phyloP scores from a whole-genome alignment of 2,113 vertebrate species.

The Hemiscyllium ocellatum region DNA sequence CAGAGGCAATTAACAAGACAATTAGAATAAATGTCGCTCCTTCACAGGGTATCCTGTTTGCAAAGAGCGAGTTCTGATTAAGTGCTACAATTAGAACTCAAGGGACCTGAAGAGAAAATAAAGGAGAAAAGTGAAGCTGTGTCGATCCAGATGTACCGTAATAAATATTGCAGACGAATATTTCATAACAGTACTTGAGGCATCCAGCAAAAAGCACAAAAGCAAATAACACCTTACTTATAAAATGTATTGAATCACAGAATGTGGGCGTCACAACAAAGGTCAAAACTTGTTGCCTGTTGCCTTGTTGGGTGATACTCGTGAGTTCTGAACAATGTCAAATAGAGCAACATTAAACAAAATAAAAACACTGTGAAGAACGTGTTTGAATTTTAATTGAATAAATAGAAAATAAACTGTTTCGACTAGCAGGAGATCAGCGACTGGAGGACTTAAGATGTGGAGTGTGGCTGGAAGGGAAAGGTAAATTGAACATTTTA shows the following conservation, averaged over 20 bases:
- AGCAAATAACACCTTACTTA: neutral
- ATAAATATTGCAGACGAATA: slow-evolving; percentile 17
- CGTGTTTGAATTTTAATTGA: neutral
- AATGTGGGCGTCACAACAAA: neutral
- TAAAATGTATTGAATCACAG: neutral
- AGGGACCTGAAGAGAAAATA: neutral
- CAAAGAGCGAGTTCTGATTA: neutral
- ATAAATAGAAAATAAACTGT: neutral
- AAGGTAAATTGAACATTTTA: neutral
- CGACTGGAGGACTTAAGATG: neutral
- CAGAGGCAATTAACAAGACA: slow-evolving; percentile 3
- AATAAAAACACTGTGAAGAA: neutral
- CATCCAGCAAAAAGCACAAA: neutral
- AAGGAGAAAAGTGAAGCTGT: neutral
- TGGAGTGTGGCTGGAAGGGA: neutral
- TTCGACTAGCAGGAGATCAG: neutral
- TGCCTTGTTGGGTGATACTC: neutral
- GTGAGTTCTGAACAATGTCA: neutral
- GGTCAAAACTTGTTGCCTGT: neutral
- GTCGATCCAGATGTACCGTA: neutral
- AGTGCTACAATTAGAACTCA: neutral
- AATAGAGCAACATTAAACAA: neutral
- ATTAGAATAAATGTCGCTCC: neutral
- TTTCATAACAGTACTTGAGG: slow-evolving; percentile 16
- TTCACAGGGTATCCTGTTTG: neutral